Evolutionary conservation across 2,888 invertebrate genomes (phyloP).

Genomic region (Dasysyrphus tricinctus): DNA sequence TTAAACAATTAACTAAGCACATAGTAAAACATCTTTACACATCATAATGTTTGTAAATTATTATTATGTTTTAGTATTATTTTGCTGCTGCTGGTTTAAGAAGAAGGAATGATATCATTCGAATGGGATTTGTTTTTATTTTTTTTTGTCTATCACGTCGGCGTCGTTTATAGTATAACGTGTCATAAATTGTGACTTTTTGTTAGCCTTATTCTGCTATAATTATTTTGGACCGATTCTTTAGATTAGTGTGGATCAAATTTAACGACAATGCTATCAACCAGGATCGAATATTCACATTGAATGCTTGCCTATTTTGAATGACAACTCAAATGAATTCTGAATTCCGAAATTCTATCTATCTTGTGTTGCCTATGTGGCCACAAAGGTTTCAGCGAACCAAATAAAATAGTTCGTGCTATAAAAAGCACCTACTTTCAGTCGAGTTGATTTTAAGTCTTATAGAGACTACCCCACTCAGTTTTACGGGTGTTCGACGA

Average conservation of each 20-base stretch:
- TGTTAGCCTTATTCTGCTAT: not conserved
- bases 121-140: slow-evolving; percentile 52
- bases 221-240: not conserved
- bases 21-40: slow-evolving; percentile 51
- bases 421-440: too few relatives aligned
- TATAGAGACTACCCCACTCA: too few relatives aligned
- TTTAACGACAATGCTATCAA: not conserved
- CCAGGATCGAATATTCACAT: not conserved
- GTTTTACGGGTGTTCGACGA: too few relatives aligned
- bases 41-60: not conserved
- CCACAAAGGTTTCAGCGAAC: too few relatives aligned
- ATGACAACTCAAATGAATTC: too few relatives aligned
- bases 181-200: slow-evolving; percentile 20
- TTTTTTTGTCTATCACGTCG: not conserved
- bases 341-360: too few relatives aligned
- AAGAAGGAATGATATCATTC: slow-evolving; percentile 67
- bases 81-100: slow-evolving; percentile 6
- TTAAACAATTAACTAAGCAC: slow-evolving; percentile 52
- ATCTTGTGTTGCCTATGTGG: too few relatives aligned
- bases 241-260: not conserved
- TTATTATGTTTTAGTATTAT: not conserved
- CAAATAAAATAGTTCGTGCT: too few relatives aligned
- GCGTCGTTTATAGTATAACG: not conserved
- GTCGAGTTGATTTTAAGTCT: too few relatives aligned
- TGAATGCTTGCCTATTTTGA: too few relatives aligned